Percentiles rank a stretch among this genome's conserved stretches.
Evolutionary conservation across 2,797 vertebrate species (phyloP).

Genomic region (Borostomias antarcticus): DNA sequence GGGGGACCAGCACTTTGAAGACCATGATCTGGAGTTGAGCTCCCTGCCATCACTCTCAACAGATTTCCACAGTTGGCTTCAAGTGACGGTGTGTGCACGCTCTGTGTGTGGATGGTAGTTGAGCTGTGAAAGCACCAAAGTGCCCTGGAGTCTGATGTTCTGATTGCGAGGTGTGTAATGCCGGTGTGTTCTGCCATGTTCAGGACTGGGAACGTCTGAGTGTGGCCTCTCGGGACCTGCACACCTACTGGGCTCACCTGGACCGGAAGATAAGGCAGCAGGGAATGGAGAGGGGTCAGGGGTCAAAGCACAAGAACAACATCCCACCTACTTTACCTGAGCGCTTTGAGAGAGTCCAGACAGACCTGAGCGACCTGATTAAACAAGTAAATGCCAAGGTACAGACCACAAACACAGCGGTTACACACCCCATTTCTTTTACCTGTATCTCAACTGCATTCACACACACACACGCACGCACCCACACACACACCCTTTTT

Average conservation of each 20-base stretch:
- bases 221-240: slow-evolving; percentile 60
- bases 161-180: slow-evolving; percentile 17
- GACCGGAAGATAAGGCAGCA: slow-evolving; percentile 69
- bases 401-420: background rate
- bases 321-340: slow-evolving; percentile 38
- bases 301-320: background rate
- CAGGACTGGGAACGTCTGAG: slow-evolving; percentile 74
- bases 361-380: slow-evolving; percentile 76
- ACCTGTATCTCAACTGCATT: background rate
- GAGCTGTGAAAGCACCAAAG: too few species aligned
- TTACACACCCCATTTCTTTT: too few species aligned
- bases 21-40: slow-evolving; percentile 55
- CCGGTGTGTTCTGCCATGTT: slow-evolving; percentile 26
- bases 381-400: slow-evolving; percentile 70
- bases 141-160: slow-evolving; percentile 6
- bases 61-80: slow-evolving; percentile 67
- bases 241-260: slow-evolving; percentile 69
- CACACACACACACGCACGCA: slow-evolving; percentile 12
- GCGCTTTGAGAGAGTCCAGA: slow-evolving; percentile 64
- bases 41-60: slow-evolving; percentile 68
- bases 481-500: slow-evolving; percentile 6
- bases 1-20: slow-evolving; percentile 61
- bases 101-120: background rate
- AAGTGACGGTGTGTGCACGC: slow-evolving; percentile 66
- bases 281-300: slow-evolving; percentile 29